phyloP scores from a whole-genome alignment of 2,113 vertebrate species.

The Castor canadensis region DNA sequence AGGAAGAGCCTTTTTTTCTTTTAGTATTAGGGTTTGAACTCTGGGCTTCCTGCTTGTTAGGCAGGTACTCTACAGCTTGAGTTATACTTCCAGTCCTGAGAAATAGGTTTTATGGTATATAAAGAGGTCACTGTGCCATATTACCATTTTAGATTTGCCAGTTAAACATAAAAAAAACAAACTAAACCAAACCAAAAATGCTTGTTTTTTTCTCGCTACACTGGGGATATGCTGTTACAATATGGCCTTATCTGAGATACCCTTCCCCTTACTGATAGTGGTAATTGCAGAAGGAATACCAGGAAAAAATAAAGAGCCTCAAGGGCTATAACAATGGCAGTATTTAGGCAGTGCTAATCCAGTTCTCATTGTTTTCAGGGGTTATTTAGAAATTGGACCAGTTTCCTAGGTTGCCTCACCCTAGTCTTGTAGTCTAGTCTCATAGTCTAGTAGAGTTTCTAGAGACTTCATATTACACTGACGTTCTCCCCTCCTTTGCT shows the following conservation, averaged over 20 bases:
- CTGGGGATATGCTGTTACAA: background rate
- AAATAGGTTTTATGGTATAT: background rate
- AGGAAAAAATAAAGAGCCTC: background rate
- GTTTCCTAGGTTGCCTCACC: background rate
- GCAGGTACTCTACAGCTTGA: too few species aligned
- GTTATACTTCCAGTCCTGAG: too few species aligned
- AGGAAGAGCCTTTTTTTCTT: background rate
- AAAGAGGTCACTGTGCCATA: background rate
- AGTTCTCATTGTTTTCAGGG: background rate
- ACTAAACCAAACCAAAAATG: background rate
- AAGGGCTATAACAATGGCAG: background rate
- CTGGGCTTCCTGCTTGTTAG: too few species aligned
- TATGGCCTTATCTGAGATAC: background rate
- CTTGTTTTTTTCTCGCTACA: background rate
- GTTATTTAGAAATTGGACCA: background rate
- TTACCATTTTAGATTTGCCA: slow-evolving; percentile 4
- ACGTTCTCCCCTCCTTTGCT: background rate
- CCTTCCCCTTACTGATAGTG: background rate
- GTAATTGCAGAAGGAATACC: background rate
- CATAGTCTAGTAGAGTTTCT: background rate
- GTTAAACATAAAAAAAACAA: background rate
- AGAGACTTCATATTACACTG: background rate
- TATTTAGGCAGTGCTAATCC: background rate
- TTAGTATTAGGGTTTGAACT: too few species aligned
- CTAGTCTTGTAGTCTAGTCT: background rate